phyloP scores from a whole-genome alignment of 2,888 invertebrate genomes.

The Meta bourneti region DNA sequence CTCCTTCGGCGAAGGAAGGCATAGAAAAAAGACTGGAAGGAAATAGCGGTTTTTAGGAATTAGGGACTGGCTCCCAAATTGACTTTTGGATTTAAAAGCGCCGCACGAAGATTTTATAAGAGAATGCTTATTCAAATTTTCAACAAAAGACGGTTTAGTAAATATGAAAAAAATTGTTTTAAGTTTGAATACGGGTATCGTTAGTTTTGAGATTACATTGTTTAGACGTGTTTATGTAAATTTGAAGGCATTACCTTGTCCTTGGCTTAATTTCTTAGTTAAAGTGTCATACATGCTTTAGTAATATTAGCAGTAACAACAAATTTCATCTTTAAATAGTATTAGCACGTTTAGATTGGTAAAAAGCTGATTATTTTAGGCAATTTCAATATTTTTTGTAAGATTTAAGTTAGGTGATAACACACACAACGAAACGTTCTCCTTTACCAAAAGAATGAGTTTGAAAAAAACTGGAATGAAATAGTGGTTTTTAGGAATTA shows the following conservation, averaged over 20 bases:
- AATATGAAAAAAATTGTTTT: neutral
- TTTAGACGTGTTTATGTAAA: neutral
- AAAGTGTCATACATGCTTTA: too few species aligned
- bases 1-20: neutral
- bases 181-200: neutral
- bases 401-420: neutral
- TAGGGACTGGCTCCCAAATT: constrained; percentile 13
- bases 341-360: neutral
- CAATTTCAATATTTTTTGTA: neutral
- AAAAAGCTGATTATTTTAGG: neutral
- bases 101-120: neutral
- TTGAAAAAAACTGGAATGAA: neutral
- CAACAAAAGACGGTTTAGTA: neutral
- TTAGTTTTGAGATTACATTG: neutral
- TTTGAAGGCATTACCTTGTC: neutral
- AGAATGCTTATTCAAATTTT: neutral
- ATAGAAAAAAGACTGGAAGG: neutral
- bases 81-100: constrained; percentile 23
- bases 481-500: constrained; percentile 15
- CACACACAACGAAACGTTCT: constrained; percentile 48
- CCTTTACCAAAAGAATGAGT: neutral
- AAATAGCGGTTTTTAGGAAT: constrained; percentile 12
- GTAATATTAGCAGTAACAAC: too few species aligned
- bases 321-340: too few species aligned
- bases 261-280: too few species aligned